phyloP scores from a whole-genome alignment of 2,797 vertebrate species.

The Aeoliscus strigatus region DNA sequence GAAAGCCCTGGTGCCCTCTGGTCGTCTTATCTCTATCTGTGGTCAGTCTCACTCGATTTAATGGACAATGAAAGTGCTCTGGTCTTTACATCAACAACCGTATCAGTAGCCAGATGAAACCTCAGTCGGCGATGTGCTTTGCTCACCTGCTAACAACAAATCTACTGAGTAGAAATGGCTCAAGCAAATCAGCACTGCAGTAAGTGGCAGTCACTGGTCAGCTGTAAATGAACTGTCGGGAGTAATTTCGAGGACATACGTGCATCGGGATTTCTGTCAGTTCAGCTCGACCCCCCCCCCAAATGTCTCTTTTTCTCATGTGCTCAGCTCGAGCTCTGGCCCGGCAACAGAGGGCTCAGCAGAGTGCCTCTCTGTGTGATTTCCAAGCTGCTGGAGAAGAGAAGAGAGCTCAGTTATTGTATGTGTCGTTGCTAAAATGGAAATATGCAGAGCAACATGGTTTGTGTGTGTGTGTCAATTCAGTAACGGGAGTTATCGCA shows the following conservation, averaged over 20 bases:
- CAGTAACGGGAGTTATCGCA: neutral
- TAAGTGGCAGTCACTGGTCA: constrained; percentile 1
- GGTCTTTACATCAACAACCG: constrained; percentile 17
- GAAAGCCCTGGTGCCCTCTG: constrained; percentile 34
- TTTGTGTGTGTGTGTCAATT: constrained; percentile 18
- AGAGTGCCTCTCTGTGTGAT: constrained; percentile 24
- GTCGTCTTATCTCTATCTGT: constrained; percentile 34
- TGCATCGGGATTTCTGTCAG: constrained; percentile 26
- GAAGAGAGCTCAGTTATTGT: constrained; percentile 26
- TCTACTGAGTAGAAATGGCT: constrained; percentile 16
- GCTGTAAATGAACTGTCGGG: neutral
- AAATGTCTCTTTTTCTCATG: constrained; percentile 4
- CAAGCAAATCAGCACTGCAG: constrained; percentile 1
- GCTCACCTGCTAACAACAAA: constrained; percentile 4
- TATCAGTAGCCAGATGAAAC: constrained; percentile 34
- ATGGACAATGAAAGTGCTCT: constrained; percentile 29
- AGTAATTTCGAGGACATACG: constrained; percentile 11
- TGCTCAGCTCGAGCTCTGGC: constrained; percentile 37
- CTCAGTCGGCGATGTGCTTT: constrained; percentile 15
- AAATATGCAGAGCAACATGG: constrained; percentile 3
- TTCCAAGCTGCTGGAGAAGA: constrained; percentile 17
- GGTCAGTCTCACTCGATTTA: constrained; percentile 47
- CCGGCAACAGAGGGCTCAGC: constrained; percentile 35
- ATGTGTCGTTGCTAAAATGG: constrained; percentile 24
- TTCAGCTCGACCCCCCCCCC: constrained; percentile 16